Evolutionary conservation across 2,888 invertebrate species (phyloP).

Genomic region (Nomada ruficornis): DNA sequence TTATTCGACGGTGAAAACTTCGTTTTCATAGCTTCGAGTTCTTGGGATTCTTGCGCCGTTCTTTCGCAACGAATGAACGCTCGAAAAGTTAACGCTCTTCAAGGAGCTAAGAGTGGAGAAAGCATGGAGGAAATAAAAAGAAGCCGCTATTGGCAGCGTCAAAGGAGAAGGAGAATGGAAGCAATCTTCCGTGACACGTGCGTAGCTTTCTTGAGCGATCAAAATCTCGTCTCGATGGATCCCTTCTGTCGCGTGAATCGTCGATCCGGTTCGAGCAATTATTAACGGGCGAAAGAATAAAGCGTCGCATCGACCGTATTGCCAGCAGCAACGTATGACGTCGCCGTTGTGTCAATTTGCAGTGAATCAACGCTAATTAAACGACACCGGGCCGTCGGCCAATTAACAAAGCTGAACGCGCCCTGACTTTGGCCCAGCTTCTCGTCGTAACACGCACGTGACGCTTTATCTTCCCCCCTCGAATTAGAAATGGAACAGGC

Average conservation of each 20-base stretch:
- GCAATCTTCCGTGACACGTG: too few species aligned
- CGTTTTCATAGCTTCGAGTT: not conserved
- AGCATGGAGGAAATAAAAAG: not conserved
- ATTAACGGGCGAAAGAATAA: conserved; percentile 11
- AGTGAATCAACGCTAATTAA: conserved; percentile 65
- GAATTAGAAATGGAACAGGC: not conserved
- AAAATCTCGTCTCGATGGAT: too few species aligned
- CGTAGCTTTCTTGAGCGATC: too few species aligned
- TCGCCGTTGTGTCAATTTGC: conserved; percentile 51
- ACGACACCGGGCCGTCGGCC: conserved; percentile 23
- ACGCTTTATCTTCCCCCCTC: not conserved
- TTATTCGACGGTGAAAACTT: not conserved
- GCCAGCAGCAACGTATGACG: conserved; percentile 33
- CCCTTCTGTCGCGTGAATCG: too few species aligned
- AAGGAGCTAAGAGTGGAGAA: not conserved
- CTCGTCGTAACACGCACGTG: not conserved
- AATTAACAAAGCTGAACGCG: conserved; percentile 45
- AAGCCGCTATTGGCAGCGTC: too few species aligned
- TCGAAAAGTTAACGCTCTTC: not conserved
- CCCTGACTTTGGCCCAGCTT: conserved; percentile 31
- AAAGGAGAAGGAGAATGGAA: too few species aligned
- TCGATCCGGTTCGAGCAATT: not conserved
- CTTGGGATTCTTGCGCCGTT: not conserved
- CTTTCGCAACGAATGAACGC: not conserved
- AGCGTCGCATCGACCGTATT: conserved; percentile 2